Base-by-base conservation (phyloP, 2,888 invertebrate species). In the Dastarcus helophoroides region DNA sequence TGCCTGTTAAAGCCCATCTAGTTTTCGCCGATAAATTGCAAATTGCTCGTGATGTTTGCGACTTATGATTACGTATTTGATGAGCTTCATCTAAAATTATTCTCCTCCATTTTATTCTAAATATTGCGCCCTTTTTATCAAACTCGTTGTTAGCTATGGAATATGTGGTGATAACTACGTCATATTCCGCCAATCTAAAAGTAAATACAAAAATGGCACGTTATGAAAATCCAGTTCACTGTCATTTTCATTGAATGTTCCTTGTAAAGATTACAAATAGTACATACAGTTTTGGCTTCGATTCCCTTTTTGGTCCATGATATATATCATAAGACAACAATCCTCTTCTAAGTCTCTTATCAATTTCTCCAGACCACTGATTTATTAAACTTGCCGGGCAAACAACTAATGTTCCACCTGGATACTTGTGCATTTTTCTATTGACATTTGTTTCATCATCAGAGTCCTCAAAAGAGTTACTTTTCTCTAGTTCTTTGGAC, bases 41-140 rank as follows among this genome's bases (percentile, higher is more conserved):
- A 4, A 79, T 80, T 0, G 83, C 80, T 37, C 66, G 54, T 0
- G 86, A 77, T 1, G 79, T 78, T 40, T 73, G 68, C 5, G 81
- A 73, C 60, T 88, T 89, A 55, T 82, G 73, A 64, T 95, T 95
- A 43, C 93, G 76, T 5, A 95, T 82, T 22, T 76, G 71, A 60
- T 97, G 95, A 0, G 86, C 95, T 64, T 97, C 95, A 62, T 97
- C 95, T 12, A 97, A 65, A 36, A 95, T 79, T 2, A 91, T 71
- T 28, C 95, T 70, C 1, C 77, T 69, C 93, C 94, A 97, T 6
- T 68, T 68, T 3, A 95, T 68, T 23, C 72, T 65, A 54, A 73
- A 72, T 12, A 88, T 48, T 0, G 73, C 68, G 2, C 76, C 73
- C 21, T 63, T 63, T 45, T 70, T 50, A 16, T 61, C 73, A 2